Base-by-base conservation (phyloP, 2,888 invertebrate genomes). In the Aelia acuminata region DNA sequence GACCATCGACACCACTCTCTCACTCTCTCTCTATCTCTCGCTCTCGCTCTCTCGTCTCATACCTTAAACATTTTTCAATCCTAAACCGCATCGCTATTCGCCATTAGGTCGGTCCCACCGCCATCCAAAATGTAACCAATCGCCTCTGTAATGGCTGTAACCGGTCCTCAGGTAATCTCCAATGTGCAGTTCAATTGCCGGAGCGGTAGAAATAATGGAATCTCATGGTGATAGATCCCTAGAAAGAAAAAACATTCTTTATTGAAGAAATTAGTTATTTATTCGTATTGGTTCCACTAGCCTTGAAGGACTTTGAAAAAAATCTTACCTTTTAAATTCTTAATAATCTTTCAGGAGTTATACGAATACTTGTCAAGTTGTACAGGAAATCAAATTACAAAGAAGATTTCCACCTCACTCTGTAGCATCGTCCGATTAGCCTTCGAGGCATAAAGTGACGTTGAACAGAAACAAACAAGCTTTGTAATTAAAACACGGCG, bases 31-130 rank as follows among this genome's bases (percentile, higher is more conserved):
- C n/a, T n/a, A n/a, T n/a, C n/a, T n/a, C n/a, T n/a, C n/a, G n/a
- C n/a, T n/a, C n/a, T n/a, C n/a, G n/a, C n/a, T n/a, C n/a, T n/a
- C 49, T 84, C 26, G 43, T 20, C 84, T 84, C 84, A 84, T 84
- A 84, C 84, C 84, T 84, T 84, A 84, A 84, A 84, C 84, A 84
- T 84, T 84, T 84, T 84, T 84, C 84, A 84, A 84, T 84, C 49
- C 84, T 84, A 48, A 49, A 84, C 35, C 48, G 49, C 47, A 48
- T 48, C 35, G 63, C 63, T 70, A 63, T 63, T 63, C 26, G 31
- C 31, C 31, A 31, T 35, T 70, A 70, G 63, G 7, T 4, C 1
- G 7, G 4, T 26, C 57, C 57, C 11, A 70, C 63, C 35, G 31
- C 63, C 63, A 70, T 70, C 63, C 63, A 70, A 70, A 70, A 70